phyloP scores from a whole-genome alignment of 2,888 invertebrate species.

The Elegia similella region DNA sequence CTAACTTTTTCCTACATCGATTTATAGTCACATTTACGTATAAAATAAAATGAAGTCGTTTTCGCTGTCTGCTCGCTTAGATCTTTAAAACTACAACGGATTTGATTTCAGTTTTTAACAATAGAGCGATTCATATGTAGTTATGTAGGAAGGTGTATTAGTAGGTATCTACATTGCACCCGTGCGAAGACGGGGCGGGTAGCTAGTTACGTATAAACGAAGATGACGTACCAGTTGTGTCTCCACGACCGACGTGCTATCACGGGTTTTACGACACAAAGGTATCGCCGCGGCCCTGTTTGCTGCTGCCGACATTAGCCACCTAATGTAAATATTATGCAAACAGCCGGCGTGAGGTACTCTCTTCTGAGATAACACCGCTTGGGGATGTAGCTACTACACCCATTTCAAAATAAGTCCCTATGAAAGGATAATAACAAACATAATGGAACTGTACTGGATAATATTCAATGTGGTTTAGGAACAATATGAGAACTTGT shows the following conservation, averaged over 20 bases:
- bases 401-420: background rate
- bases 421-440: background rate
- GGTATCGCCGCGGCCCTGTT: conserved; percentile 25
- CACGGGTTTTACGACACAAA: conserved; percentile 16
- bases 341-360: conserved; percentile 44
- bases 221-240: background rate
- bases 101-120: too few species aligned
- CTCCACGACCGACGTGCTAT: conserved; percentile 11
- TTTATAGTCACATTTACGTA: background rate
- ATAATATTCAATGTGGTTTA: too few species aligned
- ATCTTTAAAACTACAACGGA: too few species aligned
- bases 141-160: too few species aligned
- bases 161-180: too few species aligned
- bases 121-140: too few species aligned
- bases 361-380: conserved; percentile 35
- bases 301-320: conserved; percentile 35
- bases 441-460: background rate
- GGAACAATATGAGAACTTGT: too few species aligned
- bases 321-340: conserved; percentile 53
- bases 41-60: conserved; percentile 1
- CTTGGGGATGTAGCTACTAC: conserved; percentile 18
- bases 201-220: background rate
- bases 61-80: too few species aligned
- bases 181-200: too few species aligned
- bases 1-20: too few species aligned